A percentile compares a stretch with the other conserved stretches of the same genome.
phyloP scores from a whole-genome alignment of 23 tunicate genomes.

The Trididemnum clinides region DNA sequence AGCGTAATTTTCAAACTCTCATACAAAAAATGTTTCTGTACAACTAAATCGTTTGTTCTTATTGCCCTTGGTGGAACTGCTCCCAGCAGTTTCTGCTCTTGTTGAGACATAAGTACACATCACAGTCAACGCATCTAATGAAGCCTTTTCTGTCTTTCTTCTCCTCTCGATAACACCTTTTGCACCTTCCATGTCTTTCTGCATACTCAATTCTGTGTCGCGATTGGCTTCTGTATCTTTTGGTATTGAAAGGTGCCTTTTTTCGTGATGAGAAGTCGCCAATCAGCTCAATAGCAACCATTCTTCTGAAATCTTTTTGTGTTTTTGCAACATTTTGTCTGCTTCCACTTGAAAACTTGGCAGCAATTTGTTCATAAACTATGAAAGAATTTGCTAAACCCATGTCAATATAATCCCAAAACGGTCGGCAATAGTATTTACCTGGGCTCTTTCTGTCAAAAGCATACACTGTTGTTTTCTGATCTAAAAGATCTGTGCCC shows the following conservation, averaged over 20 bases:
- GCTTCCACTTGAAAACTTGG: background rate
- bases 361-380: background rate
- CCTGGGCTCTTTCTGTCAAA: background rate
- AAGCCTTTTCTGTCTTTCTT: constrained; percentile 9
- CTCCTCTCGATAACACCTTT: constrained; percentile 4
- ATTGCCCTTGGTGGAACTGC: background rate
- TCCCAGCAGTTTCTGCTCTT: constrained; percentile 17
- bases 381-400: background rate
- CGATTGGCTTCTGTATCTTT: no score
- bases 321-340: background rate
- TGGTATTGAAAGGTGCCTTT: no score
- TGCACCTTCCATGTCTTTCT: background rate
- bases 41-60: background rate
- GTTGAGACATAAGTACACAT: constrained; percentile 2
- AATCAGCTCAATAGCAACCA: constrained; percentile 4
- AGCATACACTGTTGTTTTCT: constrained; percentile 14
- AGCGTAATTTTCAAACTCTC: no score
- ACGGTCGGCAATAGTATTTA: background rate
- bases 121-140: constrained; percentile 10
- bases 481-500: background rate
- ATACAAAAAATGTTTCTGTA: no score
- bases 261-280: background rate
- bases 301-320: background rate
- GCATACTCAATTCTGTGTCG: constrained; percentile 14
- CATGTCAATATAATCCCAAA: constrained; percentile 27